These are phyloP conservation scores for Steatornis caripensis DNA, from an alignment of 2,113 vertebrate genomes.

Conservation along the genomic window DNA sequence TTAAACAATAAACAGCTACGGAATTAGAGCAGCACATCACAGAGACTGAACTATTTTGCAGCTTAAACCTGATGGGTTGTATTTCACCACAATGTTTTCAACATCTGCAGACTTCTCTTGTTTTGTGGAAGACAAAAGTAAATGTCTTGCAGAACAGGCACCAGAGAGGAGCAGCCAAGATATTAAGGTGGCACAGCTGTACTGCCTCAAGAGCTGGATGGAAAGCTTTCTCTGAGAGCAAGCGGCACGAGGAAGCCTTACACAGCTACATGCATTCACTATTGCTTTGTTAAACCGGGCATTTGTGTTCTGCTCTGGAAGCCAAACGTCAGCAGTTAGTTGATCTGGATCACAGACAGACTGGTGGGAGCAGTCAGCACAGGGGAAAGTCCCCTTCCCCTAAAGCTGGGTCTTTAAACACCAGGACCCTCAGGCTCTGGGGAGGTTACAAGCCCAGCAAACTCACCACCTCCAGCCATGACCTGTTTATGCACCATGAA, in stretches of 20 bases:
- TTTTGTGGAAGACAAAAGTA: not conserved
- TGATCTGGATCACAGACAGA: not conserved
- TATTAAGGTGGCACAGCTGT: conserved; percentile 17
- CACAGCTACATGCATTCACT: not conserved
- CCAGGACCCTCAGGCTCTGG: not conserved
- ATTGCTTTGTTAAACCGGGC: fast-evolving
- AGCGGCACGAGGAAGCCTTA: fast-evolving
- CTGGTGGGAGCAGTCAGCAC: not conserved
- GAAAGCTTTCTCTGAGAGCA: not conserved
- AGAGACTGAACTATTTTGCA: not conserved
- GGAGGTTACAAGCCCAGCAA: not conserved
- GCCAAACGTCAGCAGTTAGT: not conserved
- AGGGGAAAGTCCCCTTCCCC: not conserved
- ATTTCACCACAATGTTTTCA: not conserved
- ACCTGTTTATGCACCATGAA: fast-evolving
- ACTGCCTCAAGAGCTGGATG: not conserved
- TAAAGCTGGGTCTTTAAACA: not conserved
- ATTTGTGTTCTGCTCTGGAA: not conserved
- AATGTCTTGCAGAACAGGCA: not conserved
- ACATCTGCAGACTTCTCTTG: not conserved
- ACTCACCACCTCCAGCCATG: not conserved
- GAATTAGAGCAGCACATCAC: not conserved
- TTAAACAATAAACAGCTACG: not conserved
- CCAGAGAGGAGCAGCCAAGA: not conserved
- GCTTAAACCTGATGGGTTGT: not conserved